Conservation (phyloP, 2,113 vertebrate species). For the Urocitellus parryii region DNA sequence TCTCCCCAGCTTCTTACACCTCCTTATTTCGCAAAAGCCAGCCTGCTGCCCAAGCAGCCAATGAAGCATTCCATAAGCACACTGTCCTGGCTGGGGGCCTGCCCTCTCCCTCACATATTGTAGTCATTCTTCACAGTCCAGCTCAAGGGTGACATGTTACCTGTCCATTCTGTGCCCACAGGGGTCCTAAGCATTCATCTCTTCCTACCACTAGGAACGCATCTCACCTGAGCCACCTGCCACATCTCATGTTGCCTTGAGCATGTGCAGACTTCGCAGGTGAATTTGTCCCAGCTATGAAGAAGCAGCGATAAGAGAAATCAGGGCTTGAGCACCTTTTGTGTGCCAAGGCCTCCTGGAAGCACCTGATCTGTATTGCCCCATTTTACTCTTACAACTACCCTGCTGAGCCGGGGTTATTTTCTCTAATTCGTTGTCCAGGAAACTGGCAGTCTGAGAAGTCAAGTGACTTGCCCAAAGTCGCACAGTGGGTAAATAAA, state of each 20-base stretch:
- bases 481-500: not conserved
- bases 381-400: not conserved
- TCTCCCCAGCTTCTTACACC: not conserved
- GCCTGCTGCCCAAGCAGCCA: not conserved
- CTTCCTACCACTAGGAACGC: fast-evolving
- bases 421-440: not conserved
- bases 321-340: not conserved
- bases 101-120: not conserved
- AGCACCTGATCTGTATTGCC: not conserved
- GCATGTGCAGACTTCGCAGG: fast-evolving
- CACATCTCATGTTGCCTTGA: not conserved
- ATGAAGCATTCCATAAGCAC: fast-evolving
- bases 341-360: not conserved
- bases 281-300: no score
- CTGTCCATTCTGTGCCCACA: not conserved
- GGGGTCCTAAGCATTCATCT: not conserved
- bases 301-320: not conserved
- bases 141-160: not conserved
- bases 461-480: not conserved
- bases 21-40: not conserved
- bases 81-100: not conserved
- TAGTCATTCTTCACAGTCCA: not conserved
- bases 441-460: not conserved
- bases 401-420: not conserved
- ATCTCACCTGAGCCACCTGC: not conserved